phyloP scores from a whole-genome alignment of 30 jellyfish, hydroid and myxozoan species.

The Hydractinia symbiolongicarpus region DNA sequence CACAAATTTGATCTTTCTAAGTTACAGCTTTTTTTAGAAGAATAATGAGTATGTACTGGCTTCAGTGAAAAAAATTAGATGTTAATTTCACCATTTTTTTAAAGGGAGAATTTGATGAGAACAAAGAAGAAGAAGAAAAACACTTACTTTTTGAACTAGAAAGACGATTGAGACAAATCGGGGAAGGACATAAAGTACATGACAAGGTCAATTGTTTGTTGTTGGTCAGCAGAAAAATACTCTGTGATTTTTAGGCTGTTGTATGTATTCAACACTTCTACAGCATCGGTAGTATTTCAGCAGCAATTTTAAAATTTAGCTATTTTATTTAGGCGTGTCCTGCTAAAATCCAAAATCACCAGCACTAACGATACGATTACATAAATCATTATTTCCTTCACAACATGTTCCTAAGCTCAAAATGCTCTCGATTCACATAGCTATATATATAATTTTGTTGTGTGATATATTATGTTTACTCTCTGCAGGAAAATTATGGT shows the following conservation, averaged over 20 bases:
- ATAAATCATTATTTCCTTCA: too few relatives aligned
- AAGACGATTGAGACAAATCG: constrained; percentile 43
- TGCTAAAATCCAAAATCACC: too few relatives aligned
- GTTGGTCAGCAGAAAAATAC: too few relatives aligned
- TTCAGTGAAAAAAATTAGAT: neutral
- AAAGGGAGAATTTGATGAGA: constrained; percentile 20
- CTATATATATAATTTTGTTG: too few relatives aligned
- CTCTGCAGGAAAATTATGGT: constrained; percentile 30
- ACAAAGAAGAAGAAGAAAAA: constrained; percentile 6
- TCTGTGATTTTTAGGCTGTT: too few relatives aligned
- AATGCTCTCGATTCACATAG: too few relatives aligned
- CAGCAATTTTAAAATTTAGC: too few relatives aligned
- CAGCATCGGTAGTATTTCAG: too few relatives aligned
- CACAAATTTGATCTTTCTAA: neutral
- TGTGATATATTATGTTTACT: neutral
- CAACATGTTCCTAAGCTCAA: too few relatives aligned
- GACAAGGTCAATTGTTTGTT: constrained; percentile 19
- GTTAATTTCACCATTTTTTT: neutral
- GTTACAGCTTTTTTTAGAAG: neutral
- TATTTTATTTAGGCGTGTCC: too few relatives aligned
- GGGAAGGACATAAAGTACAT: constrained; percentile 65
- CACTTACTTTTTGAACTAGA: constrained; percentile 45
- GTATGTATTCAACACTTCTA: too few relatives aligned
- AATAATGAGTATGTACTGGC: neutral
- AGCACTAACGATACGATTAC: too few relatives aligned